These are phyloP conservation scores for Gnathonemus longibarbis DNA, from an alignment of 2,113 vertebrate genomes.

Conservation along the genomic window DNA sequence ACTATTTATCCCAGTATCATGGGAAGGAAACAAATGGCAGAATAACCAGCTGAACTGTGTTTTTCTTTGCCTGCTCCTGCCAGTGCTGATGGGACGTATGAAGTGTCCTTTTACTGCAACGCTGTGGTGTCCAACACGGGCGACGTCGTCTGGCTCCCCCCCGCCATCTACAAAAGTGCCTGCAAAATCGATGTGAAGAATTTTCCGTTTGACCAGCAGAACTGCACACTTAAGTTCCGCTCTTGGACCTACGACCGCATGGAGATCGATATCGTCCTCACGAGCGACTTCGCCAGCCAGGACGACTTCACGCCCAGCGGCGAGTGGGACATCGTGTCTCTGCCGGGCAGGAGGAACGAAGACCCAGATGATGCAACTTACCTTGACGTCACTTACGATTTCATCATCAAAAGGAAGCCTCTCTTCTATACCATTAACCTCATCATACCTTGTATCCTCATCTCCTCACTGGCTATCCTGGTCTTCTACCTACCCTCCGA, in stretches of 20 bases:
- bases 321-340: constrained; percentile 72
- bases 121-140: constrained; percentile 64
- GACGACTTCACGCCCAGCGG: constrained; percentile 71
- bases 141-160: constrained; percentile 69
- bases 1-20: neutral
- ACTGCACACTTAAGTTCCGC: constrained; percentile 71
- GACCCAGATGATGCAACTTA: constrained; percentile 63
- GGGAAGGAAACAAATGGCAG: neutral
- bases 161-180: constrained; percentile 72
- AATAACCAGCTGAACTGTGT: neutral
- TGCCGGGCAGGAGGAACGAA: constrained; percentile 66
- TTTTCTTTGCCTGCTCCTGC: neutral
- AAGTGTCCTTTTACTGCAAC: constrained; percentile 72
- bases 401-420: constrained; percentile 68
- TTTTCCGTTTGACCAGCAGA: constrained; percentile 73
- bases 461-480: constrained; percentile 66
- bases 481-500: constrained; percentile 72
- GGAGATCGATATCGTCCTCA: constrained; percentile 64
- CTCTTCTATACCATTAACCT: constrained; percentile 72
- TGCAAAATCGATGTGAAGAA: constrained; percentile 69
- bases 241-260: constrained; percentile 74
- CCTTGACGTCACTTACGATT: constrained; percentile 68
- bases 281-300: constrained; percentile 63
- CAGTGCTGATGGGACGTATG: constrained; percentile 69
- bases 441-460: constrained; percentile 68